Conservation (phyloP, 2,797 vertebrate genomes). For the Parauchenoglanis ngamensis region DNA sequence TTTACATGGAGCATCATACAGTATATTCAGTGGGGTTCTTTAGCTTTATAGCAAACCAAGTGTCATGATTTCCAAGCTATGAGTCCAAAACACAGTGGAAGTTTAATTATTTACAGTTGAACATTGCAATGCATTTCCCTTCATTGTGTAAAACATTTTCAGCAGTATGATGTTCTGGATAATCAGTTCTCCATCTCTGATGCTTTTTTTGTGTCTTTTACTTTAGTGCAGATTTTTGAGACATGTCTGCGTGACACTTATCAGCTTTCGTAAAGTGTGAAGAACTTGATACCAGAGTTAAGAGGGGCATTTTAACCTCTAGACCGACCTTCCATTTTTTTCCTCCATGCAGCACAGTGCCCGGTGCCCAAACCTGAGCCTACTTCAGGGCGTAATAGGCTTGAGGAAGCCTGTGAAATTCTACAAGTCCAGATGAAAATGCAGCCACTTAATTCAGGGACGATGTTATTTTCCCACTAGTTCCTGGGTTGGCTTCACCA, state of each 20-base stretch:
- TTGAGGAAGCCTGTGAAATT: conserved; percentile 59
- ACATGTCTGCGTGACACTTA: conserved; percentile 12
- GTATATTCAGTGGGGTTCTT: neutral
- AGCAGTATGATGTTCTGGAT: neutral
- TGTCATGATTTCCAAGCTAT: neutral
- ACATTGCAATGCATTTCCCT: neutral
- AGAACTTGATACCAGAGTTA: neutral
- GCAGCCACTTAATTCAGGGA: conserved; percentile 40
- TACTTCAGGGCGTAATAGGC: conserved; percentile 31
- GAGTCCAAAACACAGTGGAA: neutral
- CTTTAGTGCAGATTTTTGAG: conserved; percentile 5
- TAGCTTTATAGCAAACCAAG: neutral
- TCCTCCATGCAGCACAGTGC: neutral
- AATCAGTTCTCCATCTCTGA: neutral
- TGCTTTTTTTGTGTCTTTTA: neutral
- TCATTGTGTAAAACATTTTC: neutral
- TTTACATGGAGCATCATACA: neutral
- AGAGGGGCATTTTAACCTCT: conserved; percentile 10
- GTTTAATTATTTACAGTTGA: neutral
- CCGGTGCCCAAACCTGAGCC: conserved; percentile 16
- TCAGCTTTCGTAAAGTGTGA: conserved; percentile 12
- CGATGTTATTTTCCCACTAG: conserved; percentile 46
- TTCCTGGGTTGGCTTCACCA: conserved; percentile 12
- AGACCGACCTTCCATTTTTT: neutral
- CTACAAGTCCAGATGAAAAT: conserved; percentile 56